These are phyloP conservation scores for Machimus atricapillus DNA, from an alignment of 2,888 invertebrate genomes.

Conservation along the genomic window DNA sequence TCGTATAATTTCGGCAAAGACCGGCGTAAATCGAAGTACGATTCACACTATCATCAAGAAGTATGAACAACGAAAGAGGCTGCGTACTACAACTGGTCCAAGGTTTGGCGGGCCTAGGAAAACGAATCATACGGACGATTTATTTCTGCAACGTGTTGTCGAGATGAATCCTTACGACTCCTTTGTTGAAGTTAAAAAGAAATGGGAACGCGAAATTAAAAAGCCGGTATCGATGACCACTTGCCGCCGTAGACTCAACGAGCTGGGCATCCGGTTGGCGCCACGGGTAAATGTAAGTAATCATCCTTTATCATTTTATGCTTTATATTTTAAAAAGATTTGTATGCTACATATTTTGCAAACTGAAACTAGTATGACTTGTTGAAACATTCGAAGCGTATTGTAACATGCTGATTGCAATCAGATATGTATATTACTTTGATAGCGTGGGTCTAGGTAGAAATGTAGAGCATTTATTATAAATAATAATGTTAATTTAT, in stretches of 20 bases:
- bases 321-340: background rate
- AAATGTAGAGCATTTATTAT: too few relatives aligned
- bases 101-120: background rate
- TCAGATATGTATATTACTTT: too few relatives aligned
- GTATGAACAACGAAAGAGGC: background rate
- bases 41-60: slow-evolving; percentile 25
- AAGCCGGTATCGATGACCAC: slow-evolving; percentile 7
- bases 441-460: too few relatives aligned
- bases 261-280: background rate
- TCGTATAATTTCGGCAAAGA: background rate
- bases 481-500: background rate
- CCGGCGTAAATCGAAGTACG: background rate
- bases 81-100: background rate
- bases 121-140: background rate
- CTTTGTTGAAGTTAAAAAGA: background rate
- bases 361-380: background rate
- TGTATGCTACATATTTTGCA: background rate
- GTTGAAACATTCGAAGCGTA: background rate
- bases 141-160: background rate
- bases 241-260: slow-evolving; percentile 12
- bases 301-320: background rate
- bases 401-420: background rate
- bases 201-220: slow-evolving; percentile 11
- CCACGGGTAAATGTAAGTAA: background rate
- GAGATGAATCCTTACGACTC: slow-evolving; percentile 11